Conservation (phyloP, 2,113 vertebrate genomes). For the Spea multiplicata region DNA sequence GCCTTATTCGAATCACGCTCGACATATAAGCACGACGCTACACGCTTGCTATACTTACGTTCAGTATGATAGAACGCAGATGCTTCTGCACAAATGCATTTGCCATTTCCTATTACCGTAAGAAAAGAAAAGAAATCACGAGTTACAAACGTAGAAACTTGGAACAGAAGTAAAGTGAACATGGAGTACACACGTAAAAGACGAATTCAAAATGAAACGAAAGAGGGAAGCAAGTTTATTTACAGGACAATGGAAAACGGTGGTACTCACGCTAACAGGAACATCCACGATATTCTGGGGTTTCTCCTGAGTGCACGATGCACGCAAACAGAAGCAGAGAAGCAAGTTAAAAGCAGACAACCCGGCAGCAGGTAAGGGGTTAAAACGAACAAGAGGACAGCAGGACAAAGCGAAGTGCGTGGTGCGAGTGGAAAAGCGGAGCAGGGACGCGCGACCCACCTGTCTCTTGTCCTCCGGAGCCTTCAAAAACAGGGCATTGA, state of each 20-base stretch:
- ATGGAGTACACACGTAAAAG: background rate
- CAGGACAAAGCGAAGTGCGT: background rate
- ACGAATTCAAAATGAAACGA: background rate
- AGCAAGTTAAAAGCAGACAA: conserved; percentile 62
- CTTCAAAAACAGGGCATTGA: conserved; percentile 97
- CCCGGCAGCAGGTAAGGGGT: conserved; percentile 54
- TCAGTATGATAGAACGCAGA: conserved; percentile 93
- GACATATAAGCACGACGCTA: background rate
- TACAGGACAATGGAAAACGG: conserved; percentile 2
- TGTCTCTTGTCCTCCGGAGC: conserved; percentile 95
- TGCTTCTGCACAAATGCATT: conserved; percentile 95
- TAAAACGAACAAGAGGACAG: conserved; percentile 44
- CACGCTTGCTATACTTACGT: conserved; percentile 74
- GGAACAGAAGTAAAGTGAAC: conserved; percentile 2
- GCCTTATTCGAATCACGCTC: no score
- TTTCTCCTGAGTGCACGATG: conserved; percentile 80
- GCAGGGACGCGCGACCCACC: conserved; percentile 66
- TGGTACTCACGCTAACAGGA: conserved; percentile 90
- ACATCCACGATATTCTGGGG: conserved; percentile 87
- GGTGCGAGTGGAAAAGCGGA: background rate
- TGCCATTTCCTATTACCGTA: conserved; percentile 86
- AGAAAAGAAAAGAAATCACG: conserved; percentile 46
- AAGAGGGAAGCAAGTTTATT: background rate
- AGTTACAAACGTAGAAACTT: conserved; percentile 34
- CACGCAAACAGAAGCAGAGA: conserved; percentile 75